A percentile compares a stretch with the other conserved stretches of the same genome.
Evolutionary conservation across 2,113 vertebrate species (phyloP).

Genomic region (Labeo catla): DNA sequence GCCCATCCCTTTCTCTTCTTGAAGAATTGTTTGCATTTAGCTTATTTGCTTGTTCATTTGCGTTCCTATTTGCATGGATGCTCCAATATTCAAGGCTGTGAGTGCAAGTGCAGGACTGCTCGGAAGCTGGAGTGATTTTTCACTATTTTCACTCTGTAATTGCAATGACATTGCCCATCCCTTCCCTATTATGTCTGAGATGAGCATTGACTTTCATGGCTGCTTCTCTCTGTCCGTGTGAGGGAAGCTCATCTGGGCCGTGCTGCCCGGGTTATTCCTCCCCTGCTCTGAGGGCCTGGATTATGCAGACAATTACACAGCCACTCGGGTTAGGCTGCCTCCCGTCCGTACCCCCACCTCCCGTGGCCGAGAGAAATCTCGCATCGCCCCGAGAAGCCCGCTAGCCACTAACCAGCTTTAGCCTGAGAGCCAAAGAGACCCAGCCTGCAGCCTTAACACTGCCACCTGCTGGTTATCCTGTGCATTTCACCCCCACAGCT

Average conservation of each 20-base stretch:
- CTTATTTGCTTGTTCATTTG: conserved; percentile 22
- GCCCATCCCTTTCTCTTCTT: neutral
- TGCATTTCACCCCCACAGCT: neutral
- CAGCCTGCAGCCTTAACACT: neutral
- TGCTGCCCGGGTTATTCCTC: conserved; percentile 17
- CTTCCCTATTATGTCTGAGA: conserved; percentile 56
- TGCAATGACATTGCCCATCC: conserved; percentile 49
- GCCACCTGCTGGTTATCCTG: conserved; percentile 40
- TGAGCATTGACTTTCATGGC: conserved; percentile 59
- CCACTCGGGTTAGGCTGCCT: conserved; percentile 34
- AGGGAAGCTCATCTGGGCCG: conserved; percentile 51
- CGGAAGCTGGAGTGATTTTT: conserved; percentile 34
- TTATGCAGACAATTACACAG: conserved; percentile 40
- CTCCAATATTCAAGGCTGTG: neutral
- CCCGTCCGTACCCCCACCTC: neutral
- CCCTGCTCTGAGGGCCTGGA: conserved; percentile 30
- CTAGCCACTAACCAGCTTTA: conserved; percentile 28
- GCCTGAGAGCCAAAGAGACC: conserved; percentile 42
- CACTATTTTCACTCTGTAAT: conserved; percentile 44
- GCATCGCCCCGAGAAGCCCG: conserved; percentile 7
- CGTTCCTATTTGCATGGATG: neutral
- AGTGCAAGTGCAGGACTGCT: neutral
- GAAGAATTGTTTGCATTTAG: conserved; percentile 5
- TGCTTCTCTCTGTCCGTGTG: conserved; percentile 45
- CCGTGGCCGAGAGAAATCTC: neutral